Conservation (phyloP, 2,797 vertebrate species). For the Hypotaenidia okinawae region DNA sequence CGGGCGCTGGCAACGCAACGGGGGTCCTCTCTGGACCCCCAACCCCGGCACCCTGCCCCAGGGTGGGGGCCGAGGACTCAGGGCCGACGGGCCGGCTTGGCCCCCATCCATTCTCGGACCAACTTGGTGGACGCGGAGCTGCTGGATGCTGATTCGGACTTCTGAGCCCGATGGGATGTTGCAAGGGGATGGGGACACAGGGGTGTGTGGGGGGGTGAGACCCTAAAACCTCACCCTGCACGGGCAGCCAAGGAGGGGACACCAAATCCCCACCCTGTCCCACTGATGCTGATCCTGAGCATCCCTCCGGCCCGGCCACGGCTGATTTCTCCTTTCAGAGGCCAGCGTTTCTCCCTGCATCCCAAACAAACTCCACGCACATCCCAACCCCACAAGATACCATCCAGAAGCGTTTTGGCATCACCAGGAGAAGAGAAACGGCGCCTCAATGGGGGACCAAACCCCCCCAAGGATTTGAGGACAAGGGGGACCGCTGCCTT, state of each 20-base stretch:
- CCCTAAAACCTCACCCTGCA: fast-evolving
- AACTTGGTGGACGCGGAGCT: conserved; percentile 94
- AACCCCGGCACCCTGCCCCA: conserved; percentile 41
- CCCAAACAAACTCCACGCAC: not conserved
- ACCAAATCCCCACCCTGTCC: fast-evolving
- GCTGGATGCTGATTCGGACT: conserved; percentile 92
- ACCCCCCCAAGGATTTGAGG: not conserved
- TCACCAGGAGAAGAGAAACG: fast-evolving
- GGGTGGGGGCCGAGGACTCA: conserved; percentile 72
- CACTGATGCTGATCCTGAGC: fast-evolving
- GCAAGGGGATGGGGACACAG: fast-evolving
- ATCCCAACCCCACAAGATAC: not conserved
- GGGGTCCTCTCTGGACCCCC: conserved; percentile 40
- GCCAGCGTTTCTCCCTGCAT: fast-evolving
- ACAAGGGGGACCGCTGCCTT: not conserved
- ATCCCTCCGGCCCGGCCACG: fast-evolving
- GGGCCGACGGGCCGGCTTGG: conserved; percentile 75
- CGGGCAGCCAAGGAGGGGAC: not conserved
- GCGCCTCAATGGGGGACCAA: fast-evolving
- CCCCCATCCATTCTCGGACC: conserved; percentile 91
- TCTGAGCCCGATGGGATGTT: conserved; percentile 55
- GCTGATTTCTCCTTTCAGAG: not conserved
- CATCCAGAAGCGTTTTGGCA: not conserved
- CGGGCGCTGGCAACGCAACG: conserved; percentile 63
- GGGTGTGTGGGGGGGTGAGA: not conserved